phyloP scores from a whole-genome alignment of 2,888 invertebrate species.

The Cryptocephalus primarius region DNA sequence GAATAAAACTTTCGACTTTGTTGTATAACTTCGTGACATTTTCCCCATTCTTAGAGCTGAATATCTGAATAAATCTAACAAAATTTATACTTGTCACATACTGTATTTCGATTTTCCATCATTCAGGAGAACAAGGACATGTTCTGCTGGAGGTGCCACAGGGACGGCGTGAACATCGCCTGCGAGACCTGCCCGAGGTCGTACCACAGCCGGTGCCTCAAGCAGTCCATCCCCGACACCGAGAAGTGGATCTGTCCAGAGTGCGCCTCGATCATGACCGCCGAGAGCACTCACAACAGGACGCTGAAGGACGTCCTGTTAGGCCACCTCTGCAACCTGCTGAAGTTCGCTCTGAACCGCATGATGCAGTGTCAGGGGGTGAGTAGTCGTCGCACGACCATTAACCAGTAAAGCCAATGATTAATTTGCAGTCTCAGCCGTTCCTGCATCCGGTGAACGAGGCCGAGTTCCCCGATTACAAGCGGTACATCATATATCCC shows the following conservation, averaged over 20 bases:
- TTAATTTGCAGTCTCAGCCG: slow-evolving; percentile 62
- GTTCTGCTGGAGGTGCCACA: slow-evolving; percentile 90
- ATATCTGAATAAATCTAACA: too few relatives aligned
- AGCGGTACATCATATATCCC: slow-evolving; percentile 74
- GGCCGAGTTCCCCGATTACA: slow-evolving; percentile 60
- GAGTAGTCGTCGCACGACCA: slow-evolving; percentile 21
- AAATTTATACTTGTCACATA: too few relatives aligned
- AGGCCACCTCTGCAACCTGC: slow-evolving; percentile 64
- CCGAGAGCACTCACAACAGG: slow-evolving; percentile 63
- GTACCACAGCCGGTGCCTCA: slow-evolving; percentile 72
- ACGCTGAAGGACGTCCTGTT: slow-evolving; percentile 62
- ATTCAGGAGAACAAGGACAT: slow-evolving; percentile 53
- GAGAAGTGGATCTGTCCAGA: slow-evolving; percentile 80
- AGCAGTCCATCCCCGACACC: slow-evolving; percentile 37
- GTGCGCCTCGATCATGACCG: slow-evolving; percentile 61
- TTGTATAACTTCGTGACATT: too few relatives aligned
- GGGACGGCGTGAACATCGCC: slow-evolving; percentile 48
- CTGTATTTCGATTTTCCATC: too few relatives aligned
- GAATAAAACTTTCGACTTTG: too few relatives aligned
- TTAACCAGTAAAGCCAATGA: too few relatives aligned
- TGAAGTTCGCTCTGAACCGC: slow-evolving; percentile 67
- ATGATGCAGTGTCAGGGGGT: slow-evolving; percentile 77
- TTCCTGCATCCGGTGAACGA: slow-evolving; percentile 68
- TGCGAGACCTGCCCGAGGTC: slow-evolving; percentile 80
- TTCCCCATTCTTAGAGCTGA: too few relatives aligned